phyloP scores from a whole-genome alignment of 2,797 vertebrate species.

The Onychomys leucogaster region DNA sequence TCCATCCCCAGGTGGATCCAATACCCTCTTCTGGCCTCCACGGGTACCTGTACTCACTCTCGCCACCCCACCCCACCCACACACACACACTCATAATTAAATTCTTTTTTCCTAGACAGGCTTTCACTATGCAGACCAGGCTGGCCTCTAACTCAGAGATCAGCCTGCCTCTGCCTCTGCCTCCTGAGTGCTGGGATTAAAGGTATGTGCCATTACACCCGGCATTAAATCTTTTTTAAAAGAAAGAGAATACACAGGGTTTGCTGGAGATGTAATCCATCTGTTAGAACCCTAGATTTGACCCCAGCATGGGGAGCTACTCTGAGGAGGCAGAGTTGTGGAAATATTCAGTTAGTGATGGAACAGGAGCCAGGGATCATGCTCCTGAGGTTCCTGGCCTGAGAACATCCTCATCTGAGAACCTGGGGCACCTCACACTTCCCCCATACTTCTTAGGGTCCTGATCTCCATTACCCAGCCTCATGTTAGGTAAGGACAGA shows the following conservation, averaged over 20 bases:
- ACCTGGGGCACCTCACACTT: not conserved
- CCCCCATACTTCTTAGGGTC: not conserved
- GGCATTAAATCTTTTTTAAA: not conserved
- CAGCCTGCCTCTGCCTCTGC: not conserved
- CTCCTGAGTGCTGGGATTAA: not conserved
- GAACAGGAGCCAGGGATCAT: not conserved
- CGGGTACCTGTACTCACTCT: too few species aligned
- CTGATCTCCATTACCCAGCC: not conserved
- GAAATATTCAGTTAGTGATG: not conserved
- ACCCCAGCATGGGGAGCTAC: not conserved
- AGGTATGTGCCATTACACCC: fast-evolving
- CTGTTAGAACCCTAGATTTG: not conserved
- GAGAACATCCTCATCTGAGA: not conserved
- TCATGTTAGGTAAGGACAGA: not conserved
- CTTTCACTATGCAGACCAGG: not conserved
- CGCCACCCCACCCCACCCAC: not conserved
- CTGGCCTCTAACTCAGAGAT: not conserved
- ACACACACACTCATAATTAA: not conserved
- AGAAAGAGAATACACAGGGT: not conserved
- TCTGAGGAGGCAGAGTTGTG: not conserved
- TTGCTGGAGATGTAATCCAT: not conserved
- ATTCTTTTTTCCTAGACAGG: not conserved
- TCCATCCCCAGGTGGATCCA: not conserved
- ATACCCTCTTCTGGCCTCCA: not conserved
- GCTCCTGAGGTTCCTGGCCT: too few species aligned